Base-by-base conservation (phyloP, 2,888 invertebrate species). In the Drosophila limbata region DNA sequence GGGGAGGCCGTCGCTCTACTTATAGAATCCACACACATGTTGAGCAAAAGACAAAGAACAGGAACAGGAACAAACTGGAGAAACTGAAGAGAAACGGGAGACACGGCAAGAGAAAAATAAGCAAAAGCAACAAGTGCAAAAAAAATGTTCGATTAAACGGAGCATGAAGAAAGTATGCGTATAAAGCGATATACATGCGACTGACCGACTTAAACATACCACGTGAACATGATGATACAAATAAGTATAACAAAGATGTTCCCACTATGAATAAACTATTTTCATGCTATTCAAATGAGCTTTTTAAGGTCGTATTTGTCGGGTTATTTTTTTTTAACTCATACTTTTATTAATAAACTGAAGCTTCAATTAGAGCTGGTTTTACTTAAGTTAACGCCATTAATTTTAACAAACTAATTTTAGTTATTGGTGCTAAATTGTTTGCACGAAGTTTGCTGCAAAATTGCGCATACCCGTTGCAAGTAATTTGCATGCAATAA, bases 71-170 rank as follows among this genome's bases (percentile, higher is more conserved):
- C 31, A 42, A 37, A 28, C 28, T 28, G 28, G 8, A 28, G n/a
- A 28, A 59, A 39, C 17, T 19, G 33, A 25, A 25, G 44, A 55
- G 53, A 19, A 39, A 42, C 19, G 28, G 21, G 35, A 65, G 35
- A 45, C 53, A 17, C 19, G n/a, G 3, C 33, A 33, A 37, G 45
- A 45, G n/a, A 25, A 13, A 25, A 25, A 44, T 2, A 44, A 42
- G 57, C 35, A 64, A 62, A 45, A 63, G 67, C 66, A 68, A 71
- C 57, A 78, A 67, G 67, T 69, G 68, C 48, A 66, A 53, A 42
- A 44, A 44, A 63, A 68, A 57, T 57, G 45, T 50, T 59, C 50
- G 31, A 60, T 47, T 59, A 65, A 69, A 62, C 71, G 79, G 79
- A 59, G 65, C 79, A 75, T 79, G 47, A 65, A 75, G 37, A 48